Base-by-base conservation (phyloP, 2,797 vertebrate genomes). In the Florisuga fusca region DNA sequence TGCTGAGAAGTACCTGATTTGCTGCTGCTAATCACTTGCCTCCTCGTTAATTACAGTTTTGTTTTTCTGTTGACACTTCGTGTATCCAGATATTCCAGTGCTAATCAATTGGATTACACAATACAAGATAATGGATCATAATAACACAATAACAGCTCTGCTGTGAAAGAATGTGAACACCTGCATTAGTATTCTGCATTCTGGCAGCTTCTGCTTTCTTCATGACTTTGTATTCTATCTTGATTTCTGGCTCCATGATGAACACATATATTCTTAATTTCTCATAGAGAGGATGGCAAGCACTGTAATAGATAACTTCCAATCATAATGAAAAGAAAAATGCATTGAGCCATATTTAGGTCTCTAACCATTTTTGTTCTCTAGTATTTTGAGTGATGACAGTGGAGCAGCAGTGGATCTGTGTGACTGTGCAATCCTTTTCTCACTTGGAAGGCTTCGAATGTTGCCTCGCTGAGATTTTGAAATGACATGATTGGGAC, bases 311-410 rank as follows among this genome's bases (percentile, higher is more conserved):
- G 68, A 88, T 94, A 92, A 95, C 84, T 95, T 97, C 68, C 89
- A 94, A 95, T 84, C 71, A 71, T 51, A 89, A 73, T 79, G 71
- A 64, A 76, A 90, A 90, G 83, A 94, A 90, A 94, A 93, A 81
- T 63, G 68, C 43, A 88, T 34, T 55, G 79, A 92, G 48, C 57
- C 57, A 6, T 71, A 94, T 88, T 91, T 95, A 82, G 53, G 36
- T 66, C 34, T 91, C 31, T 69, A 53, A 71, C 45, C 48, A 68
- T 77, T 97, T 94, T 97, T 94, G 86, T 82, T 85, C 34, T 69
- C 96, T 82, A 80, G 94, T 68, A 76, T 91, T 94, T 94, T 97
- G 90, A 93, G 68, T 75, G 93, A 95, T 94, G 80, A 95, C 79
- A 93, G 87, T 72, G 78, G 73, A 93, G 68, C 51, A 48, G 45